Percentiles rank a stretch among this genome's conserved stretches.
phyloP scores from a whole-genome alignment of 2,113 vertebrate genomes.

The Gadus macrocephalus region DNA sequence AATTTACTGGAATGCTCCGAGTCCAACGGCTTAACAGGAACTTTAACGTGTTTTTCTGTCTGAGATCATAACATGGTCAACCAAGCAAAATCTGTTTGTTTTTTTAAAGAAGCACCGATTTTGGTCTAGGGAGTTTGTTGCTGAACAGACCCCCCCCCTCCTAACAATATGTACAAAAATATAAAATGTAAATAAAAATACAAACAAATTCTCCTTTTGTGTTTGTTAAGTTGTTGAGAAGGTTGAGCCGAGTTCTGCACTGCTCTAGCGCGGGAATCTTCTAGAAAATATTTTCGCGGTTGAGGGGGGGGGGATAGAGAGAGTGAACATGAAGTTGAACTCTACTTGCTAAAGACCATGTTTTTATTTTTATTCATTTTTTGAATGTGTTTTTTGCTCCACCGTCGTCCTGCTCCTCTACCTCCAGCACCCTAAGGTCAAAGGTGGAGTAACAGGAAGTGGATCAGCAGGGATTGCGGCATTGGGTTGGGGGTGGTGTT shows the following conservation, averaged over 20 bases:
- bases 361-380: slow-evolving; percentile 55
- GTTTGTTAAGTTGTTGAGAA: slow-evolving; percentile 77
- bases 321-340: slow-evolving; percentile 58
- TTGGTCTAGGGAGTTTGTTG: slow-evolving; percentile 85
- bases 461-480: slow-evolving; percentile 55
- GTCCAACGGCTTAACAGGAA: slow-evolving; percentile 72
- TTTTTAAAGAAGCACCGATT: slow-evolving; percentile 77
- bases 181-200: slow-evolving; percentile 99
- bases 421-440: slow-evolving; percentile 50
- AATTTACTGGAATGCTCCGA: slow-evolving; percentile 97
- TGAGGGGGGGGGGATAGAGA: slow-evolving; percentile 36
- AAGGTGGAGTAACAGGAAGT: slow-evolving; percentile 60
- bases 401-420: slow-evolving; percentile 59
- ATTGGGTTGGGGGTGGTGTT: neutral
- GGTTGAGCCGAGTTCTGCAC: slow-evolving; percentile 72
- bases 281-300: slow-evolving; percentile 67
- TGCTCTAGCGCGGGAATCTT: slow-evolving; percentile 64
- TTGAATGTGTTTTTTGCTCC: slow-evolving; percentile 43
- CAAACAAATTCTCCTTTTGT: slow-evolving; percentile 93
- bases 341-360: slow-evolving; percentile 84
- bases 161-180: slow-evolving; percentile 99
- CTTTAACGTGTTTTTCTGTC: slow-evolving; percentile 77
- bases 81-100: slow-evolving; percentile 83
- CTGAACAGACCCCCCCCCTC: slow-evolving; percentile 63
- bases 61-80: slow-evolving; percentile 86